Conservation (phyloP, 2,797 vertebrate genomes). For the Odontamblyopus rebecca region DNA sequence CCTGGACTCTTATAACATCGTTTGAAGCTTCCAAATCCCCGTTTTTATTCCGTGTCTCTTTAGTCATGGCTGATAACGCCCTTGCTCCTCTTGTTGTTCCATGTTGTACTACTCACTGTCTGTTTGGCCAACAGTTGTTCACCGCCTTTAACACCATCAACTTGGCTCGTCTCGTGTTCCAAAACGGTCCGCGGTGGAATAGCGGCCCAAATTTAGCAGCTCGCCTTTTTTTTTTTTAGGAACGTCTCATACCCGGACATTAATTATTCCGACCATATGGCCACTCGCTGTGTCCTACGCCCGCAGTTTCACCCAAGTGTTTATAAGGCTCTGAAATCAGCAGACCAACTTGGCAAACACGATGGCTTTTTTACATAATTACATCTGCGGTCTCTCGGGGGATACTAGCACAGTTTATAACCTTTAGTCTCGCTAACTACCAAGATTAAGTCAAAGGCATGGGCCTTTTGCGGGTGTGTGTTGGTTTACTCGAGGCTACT, state of each 20-base stretch:
- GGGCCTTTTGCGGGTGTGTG: constrained; percentile 22
- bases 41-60: background rate
- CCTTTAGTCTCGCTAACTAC: constrained; percentile 35
- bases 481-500: constrained; percentile 46
- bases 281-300: background rate
- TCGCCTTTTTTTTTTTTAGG: background rate
- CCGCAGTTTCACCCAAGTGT: background rate
- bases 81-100: background rate
- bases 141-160: background rate
- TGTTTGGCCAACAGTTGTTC: background rate
- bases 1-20: too few species aligned
- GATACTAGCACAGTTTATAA: constrained; percentile 17
- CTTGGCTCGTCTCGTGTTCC: background rate
- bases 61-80: background rate
- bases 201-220: constrained; percentile 2
- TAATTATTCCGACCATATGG: background rate
- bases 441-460: constrained; percentile 33
- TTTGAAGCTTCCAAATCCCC: background rate
- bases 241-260: constrained; percentile 5
- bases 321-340: background rate
- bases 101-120: background rate
- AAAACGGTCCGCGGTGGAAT: background rate
- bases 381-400: background rate
- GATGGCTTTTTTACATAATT: constrained; percentile 27
- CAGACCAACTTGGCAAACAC: constrained; percentile 6